Evolutionary conservation across 2,888 invertebrate species (phyloP).

Genomic region (Anarsia innoxiella): DNA sequence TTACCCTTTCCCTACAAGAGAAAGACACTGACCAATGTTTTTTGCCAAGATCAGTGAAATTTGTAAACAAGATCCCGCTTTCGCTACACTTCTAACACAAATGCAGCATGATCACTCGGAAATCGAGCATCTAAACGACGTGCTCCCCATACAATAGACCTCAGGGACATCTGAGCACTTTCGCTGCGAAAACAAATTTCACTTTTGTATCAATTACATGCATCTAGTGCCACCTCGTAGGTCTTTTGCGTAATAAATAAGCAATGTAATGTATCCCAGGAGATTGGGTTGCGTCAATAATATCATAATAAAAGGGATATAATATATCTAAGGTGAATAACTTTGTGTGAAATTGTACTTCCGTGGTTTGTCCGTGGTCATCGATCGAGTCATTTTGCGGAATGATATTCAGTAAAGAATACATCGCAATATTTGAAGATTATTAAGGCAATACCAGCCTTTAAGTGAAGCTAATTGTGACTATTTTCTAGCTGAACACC

Average conservation of each 20-base stretch:
- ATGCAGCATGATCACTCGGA: constrained; percentile 30
- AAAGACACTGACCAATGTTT: no score
- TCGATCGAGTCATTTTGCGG: no score
- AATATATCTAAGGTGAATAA: no score
- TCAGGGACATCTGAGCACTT: constrained; percentile 53
- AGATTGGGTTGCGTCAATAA: constrained; percentile 29
- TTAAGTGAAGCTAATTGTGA: no score
- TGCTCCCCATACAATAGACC: constrained; percentile 57
- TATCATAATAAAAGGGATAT: no score
- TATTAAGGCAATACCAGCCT: no score
- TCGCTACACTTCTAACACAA: constrained; percentile 26
- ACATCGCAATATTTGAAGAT: no score
- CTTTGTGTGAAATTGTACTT: no score
- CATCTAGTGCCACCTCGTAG: constrained; percentile 18
- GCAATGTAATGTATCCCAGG: constrained; percentile 30
- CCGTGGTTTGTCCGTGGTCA: no score
- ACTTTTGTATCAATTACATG: constrained; percentile 53
- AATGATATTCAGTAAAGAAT: no score
- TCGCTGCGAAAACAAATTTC: constrained; percentile 62
- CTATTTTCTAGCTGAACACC: no score
- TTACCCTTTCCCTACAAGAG: no score
- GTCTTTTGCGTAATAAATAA: constrained; percentile 26
- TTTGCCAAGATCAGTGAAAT: constrained; percentile 12
- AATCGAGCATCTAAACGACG: constrained; percentile 49
- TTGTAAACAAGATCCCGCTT: constrained; percentile 22